A percentile compares a stretch with the other conserved stretches of the same genome.
Conservation (phyloP, 2,113 vertebrate genomes). For the Archocentrus centrarchus region DNA sequence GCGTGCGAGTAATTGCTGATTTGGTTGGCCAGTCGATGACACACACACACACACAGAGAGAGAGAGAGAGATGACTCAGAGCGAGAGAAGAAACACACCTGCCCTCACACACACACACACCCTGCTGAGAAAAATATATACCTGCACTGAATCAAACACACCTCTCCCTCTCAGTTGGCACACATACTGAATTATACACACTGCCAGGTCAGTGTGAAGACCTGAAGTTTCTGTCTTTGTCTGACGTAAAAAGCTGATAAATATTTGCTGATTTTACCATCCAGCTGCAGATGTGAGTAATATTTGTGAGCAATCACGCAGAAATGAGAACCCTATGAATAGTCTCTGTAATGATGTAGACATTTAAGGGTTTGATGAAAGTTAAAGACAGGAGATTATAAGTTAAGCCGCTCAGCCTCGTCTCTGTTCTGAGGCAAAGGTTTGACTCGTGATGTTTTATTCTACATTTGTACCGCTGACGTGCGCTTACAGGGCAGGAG, state of each 20-base stretch:
- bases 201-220: neutral
- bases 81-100: conserved; percentile 49
- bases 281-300: conserved; percentile 3
- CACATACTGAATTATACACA: neutral
- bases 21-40: conserved; percentile 81
- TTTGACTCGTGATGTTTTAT: conserved; percentile 13
- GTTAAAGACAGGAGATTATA: neutral
- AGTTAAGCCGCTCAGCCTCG: neutral
- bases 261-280: neutral
- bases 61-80: conserved; percentile 43
- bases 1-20: conserved; percentile 82
- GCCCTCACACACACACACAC: conserved; percentile 48
- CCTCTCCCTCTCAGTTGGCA: conserved; percentile 13
- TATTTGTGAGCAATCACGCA: neutral
- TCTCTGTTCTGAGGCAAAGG: conserved; percentile 5
- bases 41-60: conserved; percentile 40
- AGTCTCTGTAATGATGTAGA: neutral
- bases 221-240: neutral
- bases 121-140: conserved; percentile 50
- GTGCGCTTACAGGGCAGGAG: neutral
- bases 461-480: neutral
- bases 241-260: neutral
- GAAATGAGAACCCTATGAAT: neutral
- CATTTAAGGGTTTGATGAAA: conserved; percentile 11
- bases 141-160: conserved; percentile 62